Evolutionary conservation across 2,113 vertebrate species (phyloP).

Genomic region (Leptocoma aspasia): DNA sequence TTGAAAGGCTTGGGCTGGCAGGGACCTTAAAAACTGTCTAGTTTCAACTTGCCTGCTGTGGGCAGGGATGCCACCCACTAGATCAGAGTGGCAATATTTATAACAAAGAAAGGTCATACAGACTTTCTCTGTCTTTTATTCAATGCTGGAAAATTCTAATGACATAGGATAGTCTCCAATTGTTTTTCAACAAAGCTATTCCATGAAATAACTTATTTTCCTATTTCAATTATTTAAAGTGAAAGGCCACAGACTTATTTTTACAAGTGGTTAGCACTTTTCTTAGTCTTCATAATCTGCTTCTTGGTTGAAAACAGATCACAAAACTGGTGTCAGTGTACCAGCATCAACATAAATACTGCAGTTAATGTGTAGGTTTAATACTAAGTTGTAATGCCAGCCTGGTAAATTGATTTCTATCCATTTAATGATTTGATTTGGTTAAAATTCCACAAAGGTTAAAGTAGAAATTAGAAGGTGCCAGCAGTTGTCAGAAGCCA

Average conservation of each 20-base stretch:
- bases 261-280: neutral
- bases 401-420: neutral
- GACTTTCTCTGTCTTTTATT: neutral
- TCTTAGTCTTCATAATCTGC: neutral
- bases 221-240: neutral
- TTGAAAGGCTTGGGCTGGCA: neutral
- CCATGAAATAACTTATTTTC: neutral
- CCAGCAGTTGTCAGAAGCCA: neutral
- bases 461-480: neutral
- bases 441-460: neutral
- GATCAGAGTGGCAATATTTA: neutral
- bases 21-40: neutral
- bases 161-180: neutral
- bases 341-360: neutral
- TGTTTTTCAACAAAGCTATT: neutral
- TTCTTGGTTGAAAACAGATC: neutral
- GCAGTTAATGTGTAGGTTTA: neutral
- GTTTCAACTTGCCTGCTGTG: neutral
- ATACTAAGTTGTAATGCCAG: neutral
- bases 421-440: neutral
- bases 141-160: neutral
- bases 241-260: neutral
- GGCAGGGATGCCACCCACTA: neutral
- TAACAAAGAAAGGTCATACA: neutral
- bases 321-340: neutral